phyloP scores from a whole-genome alignment of 53 echinoderm and acorn worm species.

The Antedon mediterranea region DNA sequence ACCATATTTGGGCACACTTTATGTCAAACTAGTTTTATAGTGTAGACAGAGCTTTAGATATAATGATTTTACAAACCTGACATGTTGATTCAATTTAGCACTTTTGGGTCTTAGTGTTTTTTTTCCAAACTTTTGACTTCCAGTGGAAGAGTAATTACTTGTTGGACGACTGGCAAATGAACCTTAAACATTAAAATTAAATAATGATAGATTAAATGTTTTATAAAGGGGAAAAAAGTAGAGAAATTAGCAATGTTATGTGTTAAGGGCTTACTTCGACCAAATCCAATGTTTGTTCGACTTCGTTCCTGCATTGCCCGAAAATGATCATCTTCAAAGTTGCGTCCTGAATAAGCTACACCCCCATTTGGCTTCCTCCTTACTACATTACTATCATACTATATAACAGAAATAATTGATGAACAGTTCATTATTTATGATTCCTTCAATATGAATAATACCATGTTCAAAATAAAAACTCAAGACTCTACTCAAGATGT shows the following conservation, averaged over 20 bases:
- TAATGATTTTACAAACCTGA: neutral
- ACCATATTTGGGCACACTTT: too few species aligned
- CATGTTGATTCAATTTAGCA: neutral
- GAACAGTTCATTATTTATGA: too few species aligned
- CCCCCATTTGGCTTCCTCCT: constrained; percentile 23
- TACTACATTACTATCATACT: constrained; percentile 70
- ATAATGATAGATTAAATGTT: too few species aligned
- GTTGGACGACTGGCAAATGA: neutral
- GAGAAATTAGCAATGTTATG: too few species aligned
- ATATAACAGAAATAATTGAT: neutral
- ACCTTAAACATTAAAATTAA: neutral
- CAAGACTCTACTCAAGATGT: too few species aligned
- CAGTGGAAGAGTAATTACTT: neutral
- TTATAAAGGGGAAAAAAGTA: too few species aligned
- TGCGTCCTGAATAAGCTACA: neutral
- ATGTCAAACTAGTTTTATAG: too few species aligned
- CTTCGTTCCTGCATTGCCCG: neutral
- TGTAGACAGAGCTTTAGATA: too few species aligned
- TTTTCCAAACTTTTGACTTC: neutral
- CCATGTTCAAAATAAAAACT: too few species aligned
- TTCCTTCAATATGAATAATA: too few species aligned
- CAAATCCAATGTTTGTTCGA: neutral
- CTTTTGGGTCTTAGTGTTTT: neutral
- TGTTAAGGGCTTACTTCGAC: neutral
- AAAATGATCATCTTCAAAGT: neutral